A percentile compares a stretch with the other conserved stretches of the same genome.
phyloP scores from a whole-genome alignment of 2,797 vertebrate genomes.

The Gallinago nigripennis region DNA sequence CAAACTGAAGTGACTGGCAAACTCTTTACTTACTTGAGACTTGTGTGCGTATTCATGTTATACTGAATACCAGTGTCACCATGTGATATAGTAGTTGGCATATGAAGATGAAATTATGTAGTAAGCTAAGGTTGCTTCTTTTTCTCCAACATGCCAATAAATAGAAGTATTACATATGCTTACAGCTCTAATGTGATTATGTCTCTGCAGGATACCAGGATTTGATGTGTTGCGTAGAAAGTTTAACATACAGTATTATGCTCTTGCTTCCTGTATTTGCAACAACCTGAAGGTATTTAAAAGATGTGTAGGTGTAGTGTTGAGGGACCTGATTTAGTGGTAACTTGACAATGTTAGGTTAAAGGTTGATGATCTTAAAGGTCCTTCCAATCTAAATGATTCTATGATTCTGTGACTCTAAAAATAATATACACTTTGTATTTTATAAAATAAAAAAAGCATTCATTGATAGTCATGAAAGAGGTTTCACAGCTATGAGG shows the following conservation, averaged over 20 bases:
- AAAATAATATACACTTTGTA: not conserved
- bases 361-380: not conserved
- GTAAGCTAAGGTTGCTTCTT: not conserved
- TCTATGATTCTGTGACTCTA: not conserved
- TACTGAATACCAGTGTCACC: not conserved
- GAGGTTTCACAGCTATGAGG: not conserved
- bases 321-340: not conserved
- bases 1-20: not conserved
- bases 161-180: conserved; percentile 1
- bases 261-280: not conserved
- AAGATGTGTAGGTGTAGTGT: not conserved
- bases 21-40: not conserved
- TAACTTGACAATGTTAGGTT: not conserved
- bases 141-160: not conserved
- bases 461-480: not conserved
- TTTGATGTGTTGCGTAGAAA: not conserved
- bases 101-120: not conserved
- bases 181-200: conserved; percentile 41
- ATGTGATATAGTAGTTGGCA: not conserved
- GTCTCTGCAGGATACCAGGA: conserved; percentile 5
- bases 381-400: not conserved
- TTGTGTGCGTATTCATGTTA: not conserved
- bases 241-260: not conserved
- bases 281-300: not conserved
- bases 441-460: not conserved